phyloP scores from a whole-genome alignment of 2,113 vertebrate species.

The Smithornis capensis region DNA sequence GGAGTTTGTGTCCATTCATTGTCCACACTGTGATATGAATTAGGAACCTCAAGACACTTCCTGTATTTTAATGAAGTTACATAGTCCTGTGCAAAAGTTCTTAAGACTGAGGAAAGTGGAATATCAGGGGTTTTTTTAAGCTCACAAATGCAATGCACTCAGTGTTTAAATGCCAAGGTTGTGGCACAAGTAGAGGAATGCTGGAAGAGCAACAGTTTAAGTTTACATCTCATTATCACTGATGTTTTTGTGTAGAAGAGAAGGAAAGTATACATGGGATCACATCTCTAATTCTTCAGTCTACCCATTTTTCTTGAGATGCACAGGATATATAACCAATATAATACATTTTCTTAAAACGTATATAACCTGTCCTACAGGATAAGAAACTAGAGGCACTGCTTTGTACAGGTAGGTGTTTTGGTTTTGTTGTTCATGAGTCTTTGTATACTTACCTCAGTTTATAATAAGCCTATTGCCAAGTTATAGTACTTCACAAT shows the following conservation, averaged over 20 bases:
- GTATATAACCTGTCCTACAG: background rate
- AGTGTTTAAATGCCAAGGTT: slow-evolving; percentile 30
- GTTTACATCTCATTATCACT: background rate
- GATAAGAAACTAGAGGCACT: background rate
- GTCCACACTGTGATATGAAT: slow-evolving; percentile 63
- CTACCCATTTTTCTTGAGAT: background rate
- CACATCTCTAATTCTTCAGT: background rate
- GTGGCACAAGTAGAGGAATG: slow-evolving; percentile 28
- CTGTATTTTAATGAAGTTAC: slow-evolving; percentile 56
- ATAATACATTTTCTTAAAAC: slow-evolving; percentile 18
- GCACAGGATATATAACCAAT: background rate
- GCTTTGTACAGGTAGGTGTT: background rate
- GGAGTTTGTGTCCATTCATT: slow-evolving; percentile 28
- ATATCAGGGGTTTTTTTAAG: slow-evolving; percentile 32
- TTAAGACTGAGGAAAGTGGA: slow-evolving; percentile 38
- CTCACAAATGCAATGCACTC: slow-evolving; percentile 47
- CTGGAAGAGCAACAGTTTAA: slow-evolving; percentile 38
- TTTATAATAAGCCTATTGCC: background rate
- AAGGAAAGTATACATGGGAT: background rate
- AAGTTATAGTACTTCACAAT: background rate
- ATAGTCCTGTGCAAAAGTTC: slow-evolving; percentile 22
- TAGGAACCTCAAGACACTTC: slow-evolving; percentile 57
- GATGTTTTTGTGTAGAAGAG: slow-evolving; percentile 1
- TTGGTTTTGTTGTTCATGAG: background rate
- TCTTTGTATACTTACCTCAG: background rate